Evolutionary conservation across 2,797 vertebrate species (phyloP), one percentile per base, ranked within the genome.

Genomic region (Enteromius argenteus): DNA sequence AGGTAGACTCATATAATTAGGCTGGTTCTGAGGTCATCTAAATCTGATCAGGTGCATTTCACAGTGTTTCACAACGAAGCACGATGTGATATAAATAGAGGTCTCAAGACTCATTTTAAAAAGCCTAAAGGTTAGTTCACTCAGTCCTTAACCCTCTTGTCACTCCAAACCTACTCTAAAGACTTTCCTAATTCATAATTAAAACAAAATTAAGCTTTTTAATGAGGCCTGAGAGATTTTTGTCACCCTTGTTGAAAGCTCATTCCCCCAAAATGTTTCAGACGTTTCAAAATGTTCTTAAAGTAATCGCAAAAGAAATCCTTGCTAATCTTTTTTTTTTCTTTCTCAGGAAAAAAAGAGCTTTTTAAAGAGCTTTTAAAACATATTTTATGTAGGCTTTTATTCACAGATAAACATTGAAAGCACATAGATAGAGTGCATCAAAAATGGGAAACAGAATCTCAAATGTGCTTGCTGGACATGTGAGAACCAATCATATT

Each of bases 41-140:
- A 35, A 53, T 5, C 13, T 21, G 46, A 74, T 46, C 39, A 71
- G 68, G 68, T 71, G n/a, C 68, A 46, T 62, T 62, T 62, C 30
- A 66, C 30, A 66, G 8, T 35, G 30, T 9, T 66, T 35, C 15
- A 35, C 30, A 66, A 17, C 3, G 1, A 64, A 64, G 62, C 30
- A 7, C 3, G 15, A 17, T 7, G 30, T 64, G 62, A 66, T 32
- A 64, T 64, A 64, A 64, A 32, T 32, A 19, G 10, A 60, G 27
- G 62, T 66, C 30, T 35, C 30, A 66, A 66, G 30, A 35, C 62
- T 32, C 15, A 19, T 32, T 66, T 66, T 66, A 32, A 66, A 66
- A 19, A 32, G 14, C 62, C 32, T 66, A 35, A 35, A 35, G 15
- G 5, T 53, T 74, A 37, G 46, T 35, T 53, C 5, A 53, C 71